Evolutionary conservation across 2,888 invertebrate species (phyloP), one percentile per base, ranked within the genome.

Genomic region (Phyllotreta striolata): DNA sequence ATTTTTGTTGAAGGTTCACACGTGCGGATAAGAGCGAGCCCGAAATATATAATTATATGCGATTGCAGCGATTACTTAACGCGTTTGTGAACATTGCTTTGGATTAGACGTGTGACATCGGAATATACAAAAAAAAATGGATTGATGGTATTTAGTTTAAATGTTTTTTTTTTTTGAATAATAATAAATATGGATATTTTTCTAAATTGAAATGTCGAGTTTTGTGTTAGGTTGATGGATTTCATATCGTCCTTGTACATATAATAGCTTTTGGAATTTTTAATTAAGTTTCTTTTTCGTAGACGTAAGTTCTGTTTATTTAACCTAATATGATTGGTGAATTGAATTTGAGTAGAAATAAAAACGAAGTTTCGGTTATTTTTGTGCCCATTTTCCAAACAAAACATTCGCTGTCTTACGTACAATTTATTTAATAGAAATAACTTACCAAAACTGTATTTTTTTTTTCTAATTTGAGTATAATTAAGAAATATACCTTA

Each of bases 271-370:
- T 57, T 52, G 52, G 49, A 41, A n/a, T n/a, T 59, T 64, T 64
- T 59, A 56, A 64, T 62, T 64, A 62, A 54, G 38, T 64, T 52
- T 52, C 64, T 68, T 66, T 67, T 67, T 57, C 71, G 69, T 73
- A 72, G 70, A 67, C 70, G 69, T 72, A 73, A 71, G 70, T 67
- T 68, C 64, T 66, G 66, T 70, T 70, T 70, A 67, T 70, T 70
- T 73, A 69, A 70, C 68, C 62, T 66, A 69, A n/a, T 65, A 64
- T 73, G 64, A 70, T 70, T 72, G 73, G 73, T 73, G 72, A 71
- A 72, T 61, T 70, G 69, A 73, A 70, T 69, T n/a, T 70, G 66
- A 68, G 55, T 65, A 68, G 60, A 66, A 66, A 59, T 64, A 64
- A 62, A 61, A 58, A 40, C 7, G 9, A 8, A 10, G 41, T 41